phyloP scores from a whole-genome alignment of 2,888 invertebrate genomes.

The Ormyrus pomaceus region DNA sequence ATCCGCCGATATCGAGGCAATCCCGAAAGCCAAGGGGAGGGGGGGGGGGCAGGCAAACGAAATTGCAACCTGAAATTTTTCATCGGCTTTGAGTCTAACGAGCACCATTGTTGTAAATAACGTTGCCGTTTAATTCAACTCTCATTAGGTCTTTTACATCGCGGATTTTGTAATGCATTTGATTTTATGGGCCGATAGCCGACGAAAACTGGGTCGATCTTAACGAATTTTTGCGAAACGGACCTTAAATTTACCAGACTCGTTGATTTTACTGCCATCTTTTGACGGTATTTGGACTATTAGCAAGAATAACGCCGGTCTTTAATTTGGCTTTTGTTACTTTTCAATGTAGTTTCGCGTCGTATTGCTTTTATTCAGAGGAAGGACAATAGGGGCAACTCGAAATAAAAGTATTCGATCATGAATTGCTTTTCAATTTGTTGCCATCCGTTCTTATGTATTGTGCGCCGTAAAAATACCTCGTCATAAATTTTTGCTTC shows the following conservation, averaged over 20 bases:
- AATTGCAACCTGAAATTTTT: slow-evolving; percentile 47
- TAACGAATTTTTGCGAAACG: slow-evolving; percentile 2
- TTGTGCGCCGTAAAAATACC: slow-evolving; percentile 46
- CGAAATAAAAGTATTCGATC: slow-evolving; percentile 53
- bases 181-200: slow-evolving; percentile 32
- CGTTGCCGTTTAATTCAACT: slow-evolving; percentile 14
- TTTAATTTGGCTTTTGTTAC: slow-evolving; percentile 28
- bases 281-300: not conserved
- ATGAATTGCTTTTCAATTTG: slow-evolving; percentile 58
- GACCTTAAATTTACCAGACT: not conserved
- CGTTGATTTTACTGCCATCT: not conserved
- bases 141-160: not conserved
- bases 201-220: slow-evolving; percentile 15
- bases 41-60: not conserved
- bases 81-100: slow-evolving; percentile 21
- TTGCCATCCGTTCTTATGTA: slow-evolving; percentile 42
- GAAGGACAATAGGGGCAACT: slow-evolving; percentile 48
- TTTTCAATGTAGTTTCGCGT: slow-evolving; percentile 20
- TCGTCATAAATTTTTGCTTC: slow-evolving; percentile 52
- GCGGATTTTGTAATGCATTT: not conserved
- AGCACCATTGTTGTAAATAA: slow-evolving; percentile 45
- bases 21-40: not conserved
- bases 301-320: slow-evolving; percentile 13
- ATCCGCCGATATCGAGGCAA: not conserved
- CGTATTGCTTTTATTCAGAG: slow-evolving; percentile 23